phyloP scores from a whole-genome alignment of 2,113 vertebrate species.

The Rhegmatorhina hoffmannsi region DNA sequence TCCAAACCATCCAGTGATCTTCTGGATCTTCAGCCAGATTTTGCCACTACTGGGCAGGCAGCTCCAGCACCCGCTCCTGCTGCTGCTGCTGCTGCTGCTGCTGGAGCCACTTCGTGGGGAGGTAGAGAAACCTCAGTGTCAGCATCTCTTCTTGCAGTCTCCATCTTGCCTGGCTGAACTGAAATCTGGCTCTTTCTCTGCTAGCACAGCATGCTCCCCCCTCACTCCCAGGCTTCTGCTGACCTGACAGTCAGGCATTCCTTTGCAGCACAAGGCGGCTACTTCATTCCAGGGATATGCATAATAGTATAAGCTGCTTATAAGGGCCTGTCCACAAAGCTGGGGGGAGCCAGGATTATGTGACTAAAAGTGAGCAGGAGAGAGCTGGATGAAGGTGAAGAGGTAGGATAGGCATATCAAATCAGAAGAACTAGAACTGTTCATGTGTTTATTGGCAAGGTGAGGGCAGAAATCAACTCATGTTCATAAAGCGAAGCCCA shows the following conservation, averaged over 20 bases:
- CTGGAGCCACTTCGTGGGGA: conserved; percentile 89
- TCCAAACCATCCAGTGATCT: conserved; percentile 87
- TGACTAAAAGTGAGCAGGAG: conserved; percentile 33
- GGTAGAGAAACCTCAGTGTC: conserved; percentile 77
- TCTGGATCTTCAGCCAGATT: conserved; percentile 92
- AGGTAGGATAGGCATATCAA: background rate
- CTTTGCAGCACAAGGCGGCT: background rate
- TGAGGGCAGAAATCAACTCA: background rate
- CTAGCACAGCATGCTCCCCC: background rate
- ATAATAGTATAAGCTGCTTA: conserved; percentile 40
- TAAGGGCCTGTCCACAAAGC: conserved; percentile 14
- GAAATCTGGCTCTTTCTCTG: background rate
- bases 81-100: conserved; percentile 63
- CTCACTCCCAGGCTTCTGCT: background rate
- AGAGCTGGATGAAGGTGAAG: conserved; percentile 7
- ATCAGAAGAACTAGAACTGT: background rate
- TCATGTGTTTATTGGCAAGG: background rate
- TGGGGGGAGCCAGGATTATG: background rate
- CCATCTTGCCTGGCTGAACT: background rate
- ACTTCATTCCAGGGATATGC: conserved; percentile 33
- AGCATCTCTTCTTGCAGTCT: background rate
- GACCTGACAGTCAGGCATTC: conserved; percentile 1
- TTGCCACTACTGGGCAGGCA: conserved; percentile 76
- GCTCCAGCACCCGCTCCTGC: conserved; percentile 75
- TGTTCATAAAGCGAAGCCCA: background rate